Percentiles rank a stretch among this genome's conserved stretches.
Evolutionary conservation across 2,113 vertebrate species (phyloP).

Genomic region (Tamias sibiricus): DNA sequence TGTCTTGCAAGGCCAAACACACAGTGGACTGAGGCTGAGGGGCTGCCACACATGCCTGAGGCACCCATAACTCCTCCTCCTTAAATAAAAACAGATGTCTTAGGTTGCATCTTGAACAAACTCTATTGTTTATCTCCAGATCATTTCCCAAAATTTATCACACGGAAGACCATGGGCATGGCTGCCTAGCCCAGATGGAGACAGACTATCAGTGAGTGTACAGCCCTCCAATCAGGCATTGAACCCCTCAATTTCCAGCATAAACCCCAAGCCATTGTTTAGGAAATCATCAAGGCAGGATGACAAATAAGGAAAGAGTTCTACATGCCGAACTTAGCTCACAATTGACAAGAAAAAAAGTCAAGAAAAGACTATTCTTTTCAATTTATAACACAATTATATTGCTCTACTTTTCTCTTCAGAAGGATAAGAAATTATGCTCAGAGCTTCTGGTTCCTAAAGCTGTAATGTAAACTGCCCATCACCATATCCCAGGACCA

Average conservation of each 20-base stretch:
- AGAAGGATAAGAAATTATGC: neutral
- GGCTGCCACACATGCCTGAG: neutral
- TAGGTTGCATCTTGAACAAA: neutral
- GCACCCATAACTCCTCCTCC: too few relatives aligned
- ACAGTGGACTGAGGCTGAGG: neutral
- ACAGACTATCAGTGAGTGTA: neutral
- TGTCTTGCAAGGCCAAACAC: neutral
- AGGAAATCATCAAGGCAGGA: neutral
- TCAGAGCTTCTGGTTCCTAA: neutral
- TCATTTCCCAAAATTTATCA: neutral
- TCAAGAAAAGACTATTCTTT: neutral
- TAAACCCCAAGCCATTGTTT: neutral
- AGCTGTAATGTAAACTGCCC: neutral
- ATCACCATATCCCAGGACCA: neutral
- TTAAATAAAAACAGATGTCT: neutral
- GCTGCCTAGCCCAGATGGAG: neutral
- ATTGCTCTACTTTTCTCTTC: neutral
- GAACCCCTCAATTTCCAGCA: neutral
- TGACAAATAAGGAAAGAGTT: neutral
- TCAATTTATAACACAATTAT: neutral
- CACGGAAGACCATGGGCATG: neutral
- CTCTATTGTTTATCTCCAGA: too few relatives aligned
- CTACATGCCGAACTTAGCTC: neutral
- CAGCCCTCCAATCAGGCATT: neutral
- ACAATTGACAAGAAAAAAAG: neutral